phyloP scores from a whole-genome alignment of 2,888 invertebrate genomes.

The Hemaris fuciformis region DNA sequence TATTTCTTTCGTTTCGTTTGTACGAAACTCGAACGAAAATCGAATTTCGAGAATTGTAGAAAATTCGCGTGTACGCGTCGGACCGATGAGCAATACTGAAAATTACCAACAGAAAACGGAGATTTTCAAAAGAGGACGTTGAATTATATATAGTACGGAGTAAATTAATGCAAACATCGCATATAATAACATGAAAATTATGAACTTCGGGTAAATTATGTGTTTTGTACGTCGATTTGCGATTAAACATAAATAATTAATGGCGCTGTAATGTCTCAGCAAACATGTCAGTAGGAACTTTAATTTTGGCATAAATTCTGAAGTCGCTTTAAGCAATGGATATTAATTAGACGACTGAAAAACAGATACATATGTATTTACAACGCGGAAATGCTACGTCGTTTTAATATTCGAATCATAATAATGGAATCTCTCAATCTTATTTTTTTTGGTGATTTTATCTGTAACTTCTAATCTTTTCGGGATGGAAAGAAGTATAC shows the following conservation, averaged over 20 bases:
- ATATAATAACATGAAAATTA: slow-evolving; percentile 15
- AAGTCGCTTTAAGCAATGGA: background rate
- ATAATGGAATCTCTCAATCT: no score
- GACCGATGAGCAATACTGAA: slow-evolving; percentile 24
- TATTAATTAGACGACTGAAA: background rate
- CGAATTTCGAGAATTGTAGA: slow-evolving; percentile 13
- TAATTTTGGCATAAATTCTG: background rate
- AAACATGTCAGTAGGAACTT: background rate
- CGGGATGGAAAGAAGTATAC: no score
- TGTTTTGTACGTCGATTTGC: background rate
- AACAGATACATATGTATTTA: background rate
- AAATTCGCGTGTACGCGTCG: slow-evolving; percentile 19
- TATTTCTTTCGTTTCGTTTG: slow-evolving; percentile 16
- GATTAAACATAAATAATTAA: background rate
- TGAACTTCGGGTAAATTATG: slow-evolving; percentile 9
- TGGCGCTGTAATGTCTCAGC: background rate
- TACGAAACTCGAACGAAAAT: no score
- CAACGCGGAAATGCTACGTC: no score
- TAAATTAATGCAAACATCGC: slow-evolving; percentile 22
- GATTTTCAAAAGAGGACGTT: slow-evolving; percentile 28
- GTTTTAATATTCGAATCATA: no score
- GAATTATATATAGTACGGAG: slow-evolving; percentile 29
- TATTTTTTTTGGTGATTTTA: no score
- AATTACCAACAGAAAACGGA: slow-evolving; percentile 15
- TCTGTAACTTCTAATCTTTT: no score